Evolutionary conservation across 1,140 invertebrate genomes (phyloP).

Genomic region (Phocides pigmalion): DNA sequence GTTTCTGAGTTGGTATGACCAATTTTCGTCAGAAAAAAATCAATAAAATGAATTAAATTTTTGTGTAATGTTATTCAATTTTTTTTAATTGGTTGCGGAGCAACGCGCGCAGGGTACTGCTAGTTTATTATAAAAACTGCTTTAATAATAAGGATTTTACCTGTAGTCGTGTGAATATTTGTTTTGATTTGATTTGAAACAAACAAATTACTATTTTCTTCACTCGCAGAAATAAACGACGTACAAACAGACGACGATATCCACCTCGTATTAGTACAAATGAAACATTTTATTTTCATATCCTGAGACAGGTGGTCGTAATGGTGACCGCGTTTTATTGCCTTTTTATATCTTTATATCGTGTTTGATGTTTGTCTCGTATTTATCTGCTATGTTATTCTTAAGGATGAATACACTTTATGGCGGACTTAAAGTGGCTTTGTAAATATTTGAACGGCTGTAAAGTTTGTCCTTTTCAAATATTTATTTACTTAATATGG

Average conservation of each 20-base stretch:
- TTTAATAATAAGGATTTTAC: too few relatives aligned
- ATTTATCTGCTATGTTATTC: constrained; percentile 37
- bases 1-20: too few relatives aligned
- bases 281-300: constrained; percentile 41
- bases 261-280: constrained; percentile 25
- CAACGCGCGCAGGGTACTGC: too few relatives aligned
- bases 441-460: constrained; percentile 9
- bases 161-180: too few relatives aligned
- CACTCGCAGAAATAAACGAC: neutral
- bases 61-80: too few relatives aligned
- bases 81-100: too few relatives aligned
- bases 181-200: too few relatives aligned
- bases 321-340: constrained; percentile 38
- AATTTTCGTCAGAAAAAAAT: too few relatives aligned
- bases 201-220: too few relatives aligned
- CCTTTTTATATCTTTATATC: constrained; percentile 40
- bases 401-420: constrained; percentile 30
- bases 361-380: constrained; percentile 31
- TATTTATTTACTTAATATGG: neutral
- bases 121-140: too few relatives aligned
- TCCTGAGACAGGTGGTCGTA: constrained; percentile 40
- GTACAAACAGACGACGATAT: constrained; percentile 14
- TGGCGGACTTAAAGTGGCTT: constrained; percentile 10
- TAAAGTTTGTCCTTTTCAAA: constrained; percentile 12
- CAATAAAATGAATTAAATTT: too few relatives aligned